Evolutionary conservation across 2,888 invertebrate genomes (phyloP).

Genomic region (Ceramica pisi): DNA sequence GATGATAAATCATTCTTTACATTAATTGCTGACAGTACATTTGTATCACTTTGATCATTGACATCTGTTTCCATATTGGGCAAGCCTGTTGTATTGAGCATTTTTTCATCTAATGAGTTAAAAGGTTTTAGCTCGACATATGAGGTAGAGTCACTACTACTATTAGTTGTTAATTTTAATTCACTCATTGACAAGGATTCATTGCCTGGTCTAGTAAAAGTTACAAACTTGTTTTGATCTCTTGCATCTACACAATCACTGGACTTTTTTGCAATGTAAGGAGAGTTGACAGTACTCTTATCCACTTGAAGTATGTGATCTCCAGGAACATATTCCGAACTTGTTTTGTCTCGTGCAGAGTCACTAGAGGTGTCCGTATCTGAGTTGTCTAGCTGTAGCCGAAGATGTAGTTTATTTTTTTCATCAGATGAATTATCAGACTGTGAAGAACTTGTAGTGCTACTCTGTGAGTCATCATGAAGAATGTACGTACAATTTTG

Average conservation of each 20-base stretch:
- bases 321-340: slow-evolving; percentile 87
- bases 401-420: slow-evolving; percentile 84
- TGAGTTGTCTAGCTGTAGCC: slow-evolving; percentile 84
- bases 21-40: slow-evolving; percentile 31
- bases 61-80: slow-evolving; percentile 70
- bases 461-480: slow-evolving; percentile 84
- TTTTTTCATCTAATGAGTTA: slow-evolving; percentile 77
- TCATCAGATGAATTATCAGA: slow-evolving; percentile 88
- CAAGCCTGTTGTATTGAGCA: slow-evolving; percentile 80
- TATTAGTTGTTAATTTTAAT: slow-evolving; percentile 75
- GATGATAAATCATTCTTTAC: slow-evolving; percentile 61
- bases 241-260: slow-evolving; percentile 51
- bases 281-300: slow-evolving; percentile 54
- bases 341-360: slow-evolving; percentile 83
- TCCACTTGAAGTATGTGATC: slow-evolving; percentile 76
- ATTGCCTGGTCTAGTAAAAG: slow-evolving; percentile 46
- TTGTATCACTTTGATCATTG: slow-evolving; percentile 39
- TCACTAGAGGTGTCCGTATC: slow-evolving; percentile 89
- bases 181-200: slow-evolving; percentile 63
- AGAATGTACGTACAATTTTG: slow-evolving; percentile 87
- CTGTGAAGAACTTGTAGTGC: slow-evolving; percentile 82
- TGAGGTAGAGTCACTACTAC: slow-evolving; percentile 86
- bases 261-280: slow-evolving; percentile 41
- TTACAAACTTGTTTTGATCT: slow-evolving; percentile 53
- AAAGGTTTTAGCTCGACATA: slow-evolving; percentile 85